These are phyloP conservation scores for Ploceus nigricollis DNA, from an alignment of 2,113 vertebrate species.

Conservation along the genomic window DNA sequence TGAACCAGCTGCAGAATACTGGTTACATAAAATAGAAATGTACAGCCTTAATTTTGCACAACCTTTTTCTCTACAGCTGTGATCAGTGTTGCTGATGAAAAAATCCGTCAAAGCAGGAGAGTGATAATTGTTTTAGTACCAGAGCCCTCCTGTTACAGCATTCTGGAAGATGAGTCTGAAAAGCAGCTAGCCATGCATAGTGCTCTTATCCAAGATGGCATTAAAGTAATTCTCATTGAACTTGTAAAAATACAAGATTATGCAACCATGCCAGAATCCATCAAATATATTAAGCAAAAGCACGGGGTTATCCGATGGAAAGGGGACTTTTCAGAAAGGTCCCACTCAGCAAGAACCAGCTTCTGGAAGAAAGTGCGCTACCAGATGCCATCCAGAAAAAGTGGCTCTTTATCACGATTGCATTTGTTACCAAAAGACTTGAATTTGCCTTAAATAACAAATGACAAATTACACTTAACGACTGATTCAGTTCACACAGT, in stretches of 20 bases:
- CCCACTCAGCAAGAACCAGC: slow-evolving; percentile 66
- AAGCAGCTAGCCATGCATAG: slow-evolving; percentile 81
- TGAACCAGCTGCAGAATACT: neutral
- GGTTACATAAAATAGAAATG: neutral
- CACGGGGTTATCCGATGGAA: slow-evolving; percentile 84
- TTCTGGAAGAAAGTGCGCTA: slow-evolving; percentile 93
- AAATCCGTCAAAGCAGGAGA: slow-evolving; percentile 82
- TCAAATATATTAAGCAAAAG: slow-evolving; percentile 85
- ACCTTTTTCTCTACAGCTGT: slow-evolving; percentile 60
- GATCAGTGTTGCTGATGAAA: slow-evolving; percentile 66
- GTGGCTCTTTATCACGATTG: neutral
- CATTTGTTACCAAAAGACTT: neutral
- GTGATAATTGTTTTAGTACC: slow-evolving; percentile 82
- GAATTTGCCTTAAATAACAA: neutral
- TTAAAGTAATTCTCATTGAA: slow-evolving; percentile 88
- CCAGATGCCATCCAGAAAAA: slow-evolving; percentile 78
- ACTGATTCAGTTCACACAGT: neutral
- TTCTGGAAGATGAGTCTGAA: slow-evolving; percentile 72
- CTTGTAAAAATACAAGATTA: slow-evolving; percentile 82
- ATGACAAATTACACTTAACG: neutral
- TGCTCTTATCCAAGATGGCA: slow-evolving; percentile 79
- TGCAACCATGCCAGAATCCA: slow-evolving; percentile 83
- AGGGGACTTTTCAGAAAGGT: slow-evolving; percentile 54
- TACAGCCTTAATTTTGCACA: neutral
- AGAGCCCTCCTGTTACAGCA: slow-evolving; percentile 45